A percentile compares a stretch with the other conserved stretches of the same genome.
Evolutionary conservation across 2,888 invertebrate species (phyloP).

Genomic region (Agelastica alni): DNA sequence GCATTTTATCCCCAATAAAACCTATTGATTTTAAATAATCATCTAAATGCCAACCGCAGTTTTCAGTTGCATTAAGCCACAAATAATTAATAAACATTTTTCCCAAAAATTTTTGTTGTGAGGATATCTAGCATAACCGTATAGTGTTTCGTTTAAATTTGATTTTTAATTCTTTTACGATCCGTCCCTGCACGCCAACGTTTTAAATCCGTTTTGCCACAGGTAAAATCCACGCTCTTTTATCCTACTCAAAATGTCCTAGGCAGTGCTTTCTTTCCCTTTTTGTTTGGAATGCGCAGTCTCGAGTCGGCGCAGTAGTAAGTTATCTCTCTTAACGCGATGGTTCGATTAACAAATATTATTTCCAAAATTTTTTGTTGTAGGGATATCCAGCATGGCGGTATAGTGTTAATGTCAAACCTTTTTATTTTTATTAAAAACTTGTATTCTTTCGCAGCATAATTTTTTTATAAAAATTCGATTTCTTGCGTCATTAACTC

Average conservation of each 20-base stretch:
- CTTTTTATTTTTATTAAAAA: conserved; percentile 42
- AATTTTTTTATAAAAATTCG: conserved; percentile 45
- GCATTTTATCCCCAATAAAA: background rate
- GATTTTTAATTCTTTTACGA: no score
- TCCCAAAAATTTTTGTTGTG: conserved; percentile 4
- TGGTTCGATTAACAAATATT: background rate
- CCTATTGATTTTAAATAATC: background rate
- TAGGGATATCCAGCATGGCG: conserved; percentile 5
- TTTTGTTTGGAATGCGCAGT: no score
- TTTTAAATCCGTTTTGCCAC: no score
- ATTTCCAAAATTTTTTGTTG: conserved; percentile 3
- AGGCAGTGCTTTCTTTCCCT: no score
- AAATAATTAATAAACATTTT: background rate
- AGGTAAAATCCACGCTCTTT: no score
- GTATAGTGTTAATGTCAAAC: conserved; percentile 32
- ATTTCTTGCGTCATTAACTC: conserved; percentile 45
- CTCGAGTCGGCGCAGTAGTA: no score
- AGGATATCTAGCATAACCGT: conserved; percentile 1
- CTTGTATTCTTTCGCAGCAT: conserved; percentile 41
- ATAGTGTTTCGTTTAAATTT: no score
- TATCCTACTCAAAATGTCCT: no score
- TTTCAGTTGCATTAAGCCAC: conserved; percentile 4
- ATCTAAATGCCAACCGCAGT: background rate
- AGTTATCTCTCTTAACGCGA: no score
- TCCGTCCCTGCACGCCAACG: no score